Evolutionary conservation across 2,888 invertebrate genomes (phyloP), one percentile per base, ranked within the genome.

Genomic region (Ariolimax columbianus): DNA sequence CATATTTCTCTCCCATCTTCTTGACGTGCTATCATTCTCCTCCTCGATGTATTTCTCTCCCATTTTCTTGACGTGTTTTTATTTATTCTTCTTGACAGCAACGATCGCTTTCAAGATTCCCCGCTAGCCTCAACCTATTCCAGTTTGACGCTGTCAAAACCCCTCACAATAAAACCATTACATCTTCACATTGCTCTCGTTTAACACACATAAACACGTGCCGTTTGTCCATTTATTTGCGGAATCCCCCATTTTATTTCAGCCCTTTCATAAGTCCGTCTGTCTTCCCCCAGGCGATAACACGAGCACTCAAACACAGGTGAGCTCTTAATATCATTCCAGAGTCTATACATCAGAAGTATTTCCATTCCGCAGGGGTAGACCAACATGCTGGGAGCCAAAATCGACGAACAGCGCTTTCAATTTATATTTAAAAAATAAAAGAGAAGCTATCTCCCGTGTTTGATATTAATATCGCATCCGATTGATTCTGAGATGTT

Each of bases 381-480:
- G 43, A 43, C 73, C 43, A 73, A 73, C 73, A 43, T 73, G 30
- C 43, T 73, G n/a, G 43, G n/a, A 73, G 47, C 73, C 43, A 43
- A 23, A 73, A 73, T 43, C 43, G n/a, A 73, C 47, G 30, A 70
- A 23, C 38, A 6, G 43, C n/a, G 36, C 73, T 73, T 73, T 30
- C 73, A 73, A 43, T 47, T 47, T 73, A 26, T 40, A 4, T 0
- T 17, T 30, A 43, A n/a, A 73, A 55, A 55, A 55, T 23, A 55
- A 3, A 55, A 55, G 3, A 19, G 3, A 55, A 23, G 47, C 43
- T 47, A 17, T 47, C n/a, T 14, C 73, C 26, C 43, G 30, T 73
- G 73, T 73, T 73, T 73, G 43, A 73, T 73, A 73, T 73, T 43
- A 47, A 73, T 73, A 73, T 73, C 43, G n/a, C 47, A n/a, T 73